Base-by-base conservation (phyloP, 92 coral and sea anemone species). In the Epizoanthus stellaris region DNA sequence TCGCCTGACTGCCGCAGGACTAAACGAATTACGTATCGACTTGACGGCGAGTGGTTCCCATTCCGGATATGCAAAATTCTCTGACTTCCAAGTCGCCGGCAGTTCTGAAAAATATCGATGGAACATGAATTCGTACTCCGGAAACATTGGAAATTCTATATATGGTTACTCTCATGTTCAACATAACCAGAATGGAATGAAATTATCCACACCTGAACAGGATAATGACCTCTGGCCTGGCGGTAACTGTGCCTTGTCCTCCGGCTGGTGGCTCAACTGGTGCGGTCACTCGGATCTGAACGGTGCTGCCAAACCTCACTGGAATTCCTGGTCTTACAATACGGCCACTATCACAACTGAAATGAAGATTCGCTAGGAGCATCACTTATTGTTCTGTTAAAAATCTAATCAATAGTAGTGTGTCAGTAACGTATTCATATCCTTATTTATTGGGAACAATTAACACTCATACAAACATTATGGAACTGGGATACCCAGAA, bases 231-330 rank as follows among this genome's bases (percentile, higher is more conserved):
- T 40, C 6, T 0, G 19, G 3, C 23, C 85, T 1, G 21, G 15
- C 4, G 75, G 85, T 40, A 47, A 14, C 16, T 81, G 85, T 67
- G 21, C 68, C 8, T 3, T 16, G 13, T 0, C 0, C 11, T 16
- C 65, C 5, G 85, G 62, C 17, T 80, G 85, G 85, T 80, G 85
- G 85, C 30, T 20, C 3, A 64, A 80, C 59, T 6, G 85, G 20
- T 39, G 20, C 0, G 52, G 85, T 0, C 9, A 49, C 11, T 5
- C 73, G 3, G 3, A 42, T 43, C 21, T 68, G 45, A 68, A 68
- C 23, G 0, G 3, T 14, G 19, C 9, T 9, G 20, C 19, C 16
- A 39, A 4, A n/a, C 73, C 52, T 25, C 52, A 40, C 19, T 68
- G 86, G 86, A 19, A 38, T 5, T 13, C 47, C 54, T 68, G 86